A percentile compares a stretch with the other conserved stretches of the same genome.
These are phyloP conservation scores for Habropoda laboriosa DNA, from an alignment of 1,140 invertebrate genomes.

Conservation along the genomic window DNA sequence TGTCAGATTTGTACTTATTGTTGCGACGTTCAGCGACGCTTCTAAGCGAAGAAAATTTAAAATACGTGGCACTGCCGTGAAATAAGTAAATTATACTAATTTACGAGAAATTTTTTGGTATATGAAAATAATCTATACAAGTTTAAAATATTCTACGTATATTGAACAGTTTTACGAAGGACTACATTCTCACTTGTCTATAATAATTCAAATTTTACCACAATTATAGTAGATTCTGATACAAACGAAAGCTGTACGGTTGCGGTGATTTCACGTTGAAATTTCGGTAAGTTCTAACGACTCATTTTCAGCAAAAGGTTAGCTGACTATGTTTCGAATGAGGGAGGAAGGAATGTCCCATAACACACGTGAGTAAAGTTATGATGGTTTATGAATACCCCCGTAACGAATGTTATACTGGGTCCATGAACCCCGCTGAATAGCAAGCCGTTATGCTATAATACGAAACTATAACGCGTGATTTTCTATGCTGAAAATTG, in stretches of 20 bases:
- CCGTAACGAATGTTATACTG: slow-evolving; percentile 77
- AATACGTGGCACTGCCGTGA: too few relatives aligned
- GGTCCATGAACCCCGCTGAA: slow-evolving; percentile 69
- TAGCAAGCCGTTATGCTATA: slow-evolving; percentile 71
- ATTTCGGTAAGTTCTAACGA: slow-evolving; percentile 57
- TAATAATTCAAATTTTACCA: too few relatives aligned
- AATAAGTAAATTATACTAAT: too few relatives aligned
- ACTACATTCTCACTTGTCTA: too few relatives aligned
- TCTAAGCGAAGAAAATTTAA: too few relatives aligned
- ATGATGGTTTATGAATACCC: slow-evolving; percentile 80
- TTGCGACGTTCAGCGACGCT: too few relatives aligned
- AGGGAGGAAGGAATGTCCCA: slow-evolving; percentile 27
- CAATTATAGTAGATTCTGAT: neutral
- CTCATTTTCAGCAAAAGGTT: slow-evolving; percentile 40
- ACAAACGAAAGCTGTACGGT: neutral
- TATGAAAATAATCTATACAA: too few relatives aligned
- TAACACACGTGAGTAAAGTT: slow-evolving; percentile 72
- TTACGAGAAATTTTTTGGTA: too few relatives aligned
- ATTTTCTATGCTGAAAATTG: slow-evolving; percentile 81
- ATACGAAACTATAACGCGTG: slow-evolving; percentile 78
- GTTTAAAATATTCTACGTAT: too few relatives aligned
- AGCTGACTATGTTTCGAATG: slow-evolving; percentile 26
- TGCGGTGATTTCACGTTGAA: neutral
- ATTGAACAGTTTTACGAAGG: too few relatives aligned
- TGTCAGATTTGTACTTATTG: too few relatives aligned